Base-by-base conservation (phyloP, 2,113 vertebrate genomes). In the Tupaia tana region DNA sequence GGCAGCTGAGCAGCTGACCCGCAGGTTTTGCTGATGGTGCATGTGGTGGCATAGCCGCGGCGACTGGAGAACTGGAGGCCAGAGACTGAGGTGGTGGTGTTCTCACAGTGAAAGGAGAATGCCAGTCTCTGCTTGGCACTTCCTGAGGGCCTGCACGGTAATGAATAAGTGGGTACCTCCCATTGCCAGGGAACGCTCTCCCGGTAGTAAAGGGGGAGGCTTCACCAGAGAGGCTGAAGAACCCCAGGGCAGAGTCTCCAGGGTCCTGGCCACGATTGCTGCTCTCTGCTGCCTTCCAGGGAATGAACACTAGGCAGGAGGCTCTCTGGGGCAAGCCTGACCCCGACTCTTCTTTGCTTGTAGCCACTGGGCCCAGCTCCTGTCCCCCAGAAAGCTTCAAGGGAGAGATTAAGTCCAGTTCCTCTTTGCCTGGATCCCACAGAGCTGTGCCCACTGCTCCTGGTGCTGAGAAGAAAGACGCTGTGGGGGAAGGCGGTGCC, bases 41-140 rank as follows among this genome's bases (percentile, higher is more conserved):
- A 4, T 1, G 15, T 3, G 0, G 9, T 3, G 2, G 27, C 2
- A 1, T 0, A 2, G 29, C 22, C 0, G 6, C 70, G 16, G 14
- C 1, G 5, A 8, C 52, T 2, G 31, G 0, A 1, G 58, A n/a
- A 16, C 0, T 5, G n/a, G 29, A 67, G 29, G 18, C 12, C 27
- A 69, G 67, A 2, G 31, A 2, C 1, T 20, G 5, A 64, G 29
- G 34, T 25, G 4, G 2, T 2, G 43, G 29, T 86, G 19, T 67
- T 67, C 31, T 58, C 31, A 77, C 8, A n/a, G 24, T 4, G 19
- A 1, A 24, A 3, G 20, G n/a, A 0, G 6, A 69, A 27, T 0
- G 3, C 18, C 9, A 10, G 31, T 52, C 66, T 78, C 19, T 67
- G 25, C 31, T 74, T 0, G 13, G 24, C 54, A 43, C 25, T 78